A percentile compares a stretch with the other conserved stretches of the same genome.
These are phyloP conservation scores for Epizoanthus stellaris DNA, from an alignment of 92 coral and sea anemone genomes.

Conservation along the genomic window DNA sequence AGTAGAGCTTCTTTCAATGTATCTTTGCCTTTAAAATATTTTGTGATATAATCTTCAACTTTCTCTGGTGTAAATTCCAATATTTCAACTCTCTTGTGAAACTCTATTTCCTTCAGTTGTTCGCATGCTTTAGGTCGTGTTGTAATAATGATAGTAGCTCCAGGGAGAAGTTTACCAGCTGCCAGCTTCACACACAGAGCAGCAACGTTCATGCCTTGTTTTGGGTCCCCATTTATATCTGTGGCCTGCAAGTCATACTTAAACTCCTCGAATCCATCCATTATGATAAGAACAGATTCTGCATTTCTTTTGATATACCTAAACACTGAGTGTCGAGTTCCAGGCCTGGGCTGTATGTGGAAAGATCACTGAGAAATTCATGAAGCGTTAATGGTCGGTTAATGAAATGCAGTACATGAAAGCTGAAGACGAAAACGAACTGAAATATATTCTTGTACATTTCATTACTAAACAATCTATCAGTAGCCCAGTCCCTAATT, in stretches of 20 bases:
- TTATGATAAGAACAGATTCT: neutral
- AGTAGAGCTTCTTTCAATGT: neutral
- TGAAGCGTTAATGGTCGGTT: neutral
- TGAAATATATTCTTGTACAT: neutral
- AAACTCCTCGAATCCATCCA: neutral
- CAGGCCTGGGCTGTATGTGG: neutral
- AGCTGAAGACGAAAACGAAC: neutral
- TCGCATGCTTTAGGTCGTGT: neutral
- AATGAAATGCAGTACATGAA: neutral
- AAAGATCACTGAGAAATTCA: neutral
- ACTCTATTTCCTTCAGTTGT: neutral
- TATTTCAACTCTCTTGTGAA: neutral
- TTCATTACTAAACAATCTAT: neutral
- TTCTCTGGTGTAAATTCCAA: neutral
- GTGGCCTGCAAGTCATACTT: neutral
- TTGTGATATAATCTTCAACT: neutral
- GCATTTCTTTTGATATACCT: neutral
- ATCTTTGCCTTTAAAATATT: neutral
- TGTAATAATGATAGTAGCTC: neutral
- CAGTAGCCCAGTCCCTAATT: constrained; percentile 57
- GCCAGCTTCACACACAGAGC: neutral
- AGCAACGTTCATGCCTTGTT: neutral
- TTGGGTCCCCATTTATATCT: neutral
- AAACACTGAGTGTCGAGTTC: neutral
- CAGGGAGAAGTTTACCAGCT: neutral